These are phyloP conservation scores for Drosophila ananassae DNA, from an alignment of 1,140 invertebrate genomes.

Conservation along the genomic window DNA sequence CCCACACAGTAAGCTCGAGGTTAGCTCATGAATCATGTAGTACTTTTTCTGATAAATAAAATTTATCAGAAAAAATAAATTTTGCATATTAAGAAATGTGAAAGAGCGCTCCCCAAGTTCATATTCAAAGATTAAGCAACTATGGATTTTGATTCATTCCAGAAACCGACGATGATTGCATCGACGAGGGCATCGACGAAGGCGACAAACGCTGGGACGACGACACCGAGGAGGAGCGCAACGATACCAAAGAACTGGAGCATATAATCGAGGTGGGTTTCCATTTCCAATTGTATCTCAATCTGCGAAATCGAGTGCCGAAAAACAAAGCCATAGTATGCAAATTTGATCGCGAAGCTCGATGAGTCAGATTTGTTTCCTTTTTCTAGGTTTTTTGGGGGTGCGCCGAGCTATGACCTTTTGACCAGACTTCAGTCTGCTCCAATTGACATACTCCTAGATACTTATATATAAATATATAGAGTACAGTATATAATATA, in stretches of 20 bases:
- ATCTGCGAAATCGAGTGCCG: constrained; percentile 36
- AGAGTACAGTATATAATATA: constrained; percentile 12
- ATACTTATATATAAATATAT: constrained; percentile 32
- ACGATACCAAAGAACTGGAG: constrained; percentile 83
- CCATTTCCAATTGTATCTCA: constrained; percentile 20
- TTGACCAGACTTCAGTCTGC: constrained; percentile 69
- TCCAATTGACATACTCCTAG: constrained; percentile 22
- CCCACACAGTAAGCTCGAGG: constrained; percentile 3
- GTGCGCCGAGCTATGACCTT: constrained; percentile 59
- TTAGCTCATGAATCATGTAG: background rate
- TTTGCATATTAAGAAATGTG: constrained; percentile 11
- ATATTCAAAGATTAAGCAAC: constrained; percentile 12
- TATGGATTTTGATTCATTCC: constrained; percentile 42
- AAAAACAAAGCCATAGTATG: constrained; percentile 23
- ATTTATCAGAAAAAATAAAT: constrained; percentile 24
- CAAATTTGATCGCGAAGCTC: constrained; percentile 25
- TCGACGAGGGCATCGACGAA: constrained; percentile 93
- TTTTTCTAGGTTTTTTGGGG: background rate
- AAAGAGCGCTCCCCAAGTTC: constrained; percentile 37
- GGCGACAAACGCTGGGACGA: constrained; percentile 83
- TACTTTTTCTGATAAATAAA: background rate
- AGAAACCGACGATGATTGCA: constrained; percentile 95
- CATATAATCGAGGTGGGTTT: constrained; percentile 81
- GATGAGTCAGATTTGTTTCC: constrained; percentile 21
- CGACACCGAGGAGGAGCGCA: constrained; percentile 86